Conservation (phyloP, 2,888 invertebrate genomes). For the Dysmachus trigonus region DNA sequence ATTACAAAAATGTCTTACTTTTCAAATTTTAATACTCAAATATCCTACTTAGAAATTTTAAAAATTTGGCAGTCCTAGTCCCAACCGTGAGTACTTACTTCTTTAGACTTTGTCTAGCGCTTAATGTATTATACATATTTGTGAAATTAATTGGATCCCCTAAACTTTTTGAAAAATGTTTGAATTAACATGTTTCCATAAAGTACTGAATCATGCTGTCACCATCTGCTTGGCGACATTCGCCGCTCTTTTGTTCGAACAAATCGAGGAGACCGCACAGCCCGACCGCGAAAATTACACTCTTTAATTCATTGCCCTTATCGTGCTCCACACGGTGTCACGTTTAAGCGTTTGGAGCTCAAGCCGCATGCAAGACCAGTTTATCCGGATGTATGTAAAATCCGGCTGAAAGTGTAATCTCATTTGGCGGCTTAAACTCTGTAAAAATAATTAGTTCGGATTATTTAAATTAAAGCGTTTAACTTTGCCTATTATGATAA, state of each 20-base stretch:
- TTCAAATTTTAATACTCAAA: too few relatives aligned
- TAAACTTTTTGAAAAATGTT: not conserved
- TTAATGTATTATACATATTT: too few relatives aligned
- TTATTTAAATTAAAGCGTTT: constrained; percentile 25
- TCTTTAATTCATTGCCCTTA: not conserved
- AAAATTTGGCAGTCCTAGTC: too few relatives aligned
- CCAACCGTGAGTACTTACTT: too few relatives aligned
- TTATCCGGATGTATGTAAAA: constrained; percentile 18
- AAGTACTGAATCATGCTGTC: not conserved
- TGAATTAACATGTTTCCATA: not conserved
- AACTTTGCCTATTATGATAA: constrained; percentile 29
- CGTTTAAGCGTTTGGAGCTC: not conserved
- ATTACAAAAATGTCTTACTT: too few relatives aligned
- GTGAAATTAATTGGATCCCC: not conserved
- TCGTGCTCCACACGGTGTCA: not conserved
- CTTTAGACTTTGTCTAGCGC: too few relatives aligned
- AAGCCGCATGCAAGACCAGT: not conserved
- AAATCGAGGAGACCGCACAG: not conserved
- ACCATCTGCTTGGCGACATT: not conserved
- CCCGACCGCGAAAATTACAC: constrained; percentile 4
- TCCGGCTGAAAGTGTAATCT: constrained; percentile 2
- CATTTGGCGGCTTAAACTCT: constrained; percentile 18
- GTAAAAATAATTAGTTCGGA: constrained; percentile 23
- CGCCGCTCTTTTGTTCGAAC: not conserved
- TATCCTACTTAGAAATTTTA: too few relatives aligned